Conservation (phyloP, 1,140 invertebrate genomes). For the Drosophila nigromelanica region DNA sequence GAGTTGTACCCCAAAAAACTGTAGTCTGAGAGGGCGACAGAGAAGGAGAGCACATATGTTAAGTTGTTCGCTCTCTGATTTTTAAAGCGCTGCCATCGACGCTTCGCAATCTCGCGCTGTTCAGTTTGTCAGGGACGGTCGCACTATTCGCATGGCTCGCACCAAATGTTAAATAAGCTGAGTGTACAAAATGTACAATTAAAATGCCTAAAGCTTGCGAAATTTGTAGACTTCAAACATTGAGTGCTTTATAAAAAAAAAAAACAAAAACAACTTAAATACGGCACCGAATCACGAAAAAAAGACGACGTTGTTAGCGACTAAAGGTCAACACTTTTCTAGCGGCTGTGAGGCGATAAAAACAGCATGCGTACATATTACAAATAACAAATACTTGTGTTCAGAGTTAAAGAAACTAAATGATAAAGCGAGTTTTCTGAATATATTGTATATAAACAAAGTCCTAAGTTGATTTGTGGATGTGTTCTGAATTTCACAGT, state of each 20-base stretch:
- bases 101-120: slow-evolving; percentile 11
- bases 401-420: slow-evolving; percentile 17
- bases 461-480: neutral
- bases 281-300: slow-evolving; percentile 31
- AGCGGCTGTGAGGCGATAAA: slow-evolving; percentile 61
- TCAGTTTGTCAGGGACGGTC: slow-evolving; percentile 60
- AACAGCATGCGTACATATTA: slow-evolving; percentile 37
- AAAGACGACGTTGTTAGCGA: slow-evolving; percentile 22
- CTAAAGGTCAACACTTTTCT: slow-evolving; percentile 68
- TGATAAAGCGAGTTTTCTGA: slow-evolving; percentile 16
- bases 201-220: slow-evolving; percentile 20
- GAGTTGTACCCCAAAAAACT: too few species aligned
- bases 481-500: neutral
- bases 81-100: slow-evolving; percentile 8
- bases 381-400: slow-evolving; percentile 16
- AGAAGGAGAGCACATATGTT: neutral
- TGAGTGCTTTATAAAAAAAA: slow-evolving; percentile 16
- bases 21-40: slow-evolving; percentile 5
- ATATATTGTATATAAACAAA: neutral
- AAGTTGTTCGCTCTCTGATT: slow-evolving; percentile 20
- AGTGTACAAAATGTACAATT: slow-evolving; percentile 25
- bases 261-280: slow-evolving; percentile 6
- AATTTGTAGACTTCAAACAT: slow-evolving; percentile 21
- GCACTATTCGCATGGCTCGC: slow-evolving; percentile 33
- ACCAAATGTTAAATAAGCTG: slow-evolving; percentile 13